Evolutionary conservation across 1,140 invertebrate species (phyloP).

Genomic region (Adelges cooleyi): DNA sequence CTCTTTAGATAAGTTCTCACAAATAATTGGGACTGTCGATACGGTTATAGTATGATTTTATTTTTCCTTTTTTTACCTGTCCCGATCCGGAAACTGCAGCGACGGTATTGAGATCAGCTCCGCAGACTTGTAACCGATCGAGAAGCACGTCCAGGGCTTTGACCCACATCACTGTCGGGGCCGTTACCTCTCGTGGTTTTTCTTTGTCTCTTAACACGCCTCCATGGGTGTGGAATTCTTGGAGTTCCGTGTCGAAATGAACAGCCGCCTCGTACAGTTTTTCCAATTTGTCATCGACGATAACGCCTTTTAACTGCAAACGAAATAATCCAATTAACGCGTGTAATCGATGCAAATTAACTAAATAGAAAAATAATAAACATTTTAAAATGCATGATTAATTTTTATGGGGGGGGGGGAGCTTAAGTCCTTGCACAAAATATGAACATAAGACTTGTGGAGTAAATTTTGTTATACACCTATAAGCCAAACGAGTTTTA

Average conservation of each 20-base stretch:
- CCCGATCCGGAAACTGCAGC: slow-evolving; percentile 76
- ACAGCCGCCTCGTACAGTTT: slow-evolving; percentile 68
- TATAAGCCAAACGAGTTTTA: no score
- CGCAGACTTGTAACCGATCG: slow-evolving; percentile 65
- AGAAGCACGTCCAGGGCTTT: slow-evolving; percentile 87
- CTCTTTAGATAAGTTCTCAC: no score
- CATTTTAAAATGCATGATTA: no score
- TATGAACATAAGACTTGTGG: no score
- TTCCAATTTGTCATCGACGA: slow-evolving; percentile 62
- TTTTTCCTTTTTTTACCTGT: slow-evolving; percentile 70
- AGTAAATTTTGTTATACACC: no score
- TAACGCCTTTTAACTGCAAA: slow-evolving; percentile 76
- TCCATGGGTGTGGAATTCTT: slow-evolving; percentile 72
- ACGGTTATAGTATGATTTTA: no score
- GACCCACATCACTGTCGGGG: slow-evolving; percentile 85
- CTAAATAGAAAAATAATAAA: no score
- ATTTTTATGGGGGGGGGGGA: no score
- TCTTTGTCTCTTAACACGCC: slow-evolving; percentile 56
- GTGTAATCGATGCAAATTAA: no score
- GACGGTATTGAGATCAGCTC: slow-evolving; percentile 71
- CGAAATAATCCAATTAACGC: no score
- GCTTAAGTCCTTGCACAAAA: no score
- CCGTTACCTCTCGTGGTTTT: slow-evolving; percentile 51
- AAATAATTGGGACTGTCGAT: no score
- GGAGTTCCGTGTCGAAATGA: slow-evolving; percentile 78